phyloP scores from a whole-genome alignment of 2,113 vertebrate species.

The Oreocharis arfaki region DNA sequence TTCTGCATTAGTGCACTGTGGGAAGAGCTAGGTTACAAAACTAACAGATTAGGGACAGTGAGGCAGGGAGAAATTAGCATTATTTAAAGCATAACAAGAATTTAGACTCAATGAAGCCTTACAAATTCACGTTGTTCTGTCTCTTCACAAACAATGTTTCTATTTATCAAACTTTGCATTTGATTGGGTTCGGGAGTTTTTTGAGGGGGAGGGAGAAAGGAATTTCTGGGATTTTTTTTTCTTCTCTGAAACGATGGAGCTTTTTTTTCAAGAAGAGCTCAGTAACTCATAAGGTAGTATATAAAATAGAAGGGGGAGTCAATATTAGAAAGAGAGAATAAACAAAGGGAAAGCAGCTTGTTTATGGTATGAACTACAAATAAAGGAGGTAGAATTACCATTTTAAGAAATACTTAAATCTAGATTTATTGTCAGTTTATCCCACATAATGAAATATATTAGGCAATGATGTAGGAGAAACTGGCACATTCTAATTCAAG shows the following conservation, averaged over 20 bases:
- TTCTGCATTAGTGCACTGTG: not conserved
- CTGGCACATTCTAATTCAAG: not conserved
- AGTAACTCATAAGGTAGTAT: not conserved
- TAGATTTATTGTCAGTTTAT: not conserved
- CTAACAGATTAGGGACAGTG: not conserved
- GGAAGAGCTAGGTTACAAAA: not conserved
- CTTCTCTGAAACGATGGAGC: not conserved
- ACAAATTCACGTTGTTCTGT: not conserved
- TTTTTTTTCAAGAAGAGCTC: not conserved
- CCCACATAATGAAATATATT: not conserved
- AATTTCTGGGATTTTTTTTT: not conserved
- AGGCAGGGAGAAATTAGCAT: not conserved
- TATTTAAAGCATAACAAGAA: not conserved
- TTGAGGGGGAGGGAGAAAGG: accelerated
- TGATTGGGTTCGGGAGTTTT: not conserved
- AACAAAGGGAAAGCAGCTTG: not conserved
- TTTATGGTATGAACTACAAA: not conserved
- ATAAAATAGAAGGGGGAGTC: not conserved
- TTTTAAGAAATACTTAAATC: not conserved
- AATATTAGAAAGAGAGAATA: not conserved
- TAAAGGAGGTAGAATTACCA: not conserved
- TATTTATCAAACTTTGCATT: not conserved
- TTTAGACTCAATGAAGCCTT: not conserved
- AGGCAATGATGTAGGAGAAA: not conserved
- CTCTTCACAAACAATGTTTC: not conserved